These are phyloP conservation scores for Apeira syringaria DNA, from an alignment of 2,888 invertebrate species.

Conservation along the genomic window DNA sequence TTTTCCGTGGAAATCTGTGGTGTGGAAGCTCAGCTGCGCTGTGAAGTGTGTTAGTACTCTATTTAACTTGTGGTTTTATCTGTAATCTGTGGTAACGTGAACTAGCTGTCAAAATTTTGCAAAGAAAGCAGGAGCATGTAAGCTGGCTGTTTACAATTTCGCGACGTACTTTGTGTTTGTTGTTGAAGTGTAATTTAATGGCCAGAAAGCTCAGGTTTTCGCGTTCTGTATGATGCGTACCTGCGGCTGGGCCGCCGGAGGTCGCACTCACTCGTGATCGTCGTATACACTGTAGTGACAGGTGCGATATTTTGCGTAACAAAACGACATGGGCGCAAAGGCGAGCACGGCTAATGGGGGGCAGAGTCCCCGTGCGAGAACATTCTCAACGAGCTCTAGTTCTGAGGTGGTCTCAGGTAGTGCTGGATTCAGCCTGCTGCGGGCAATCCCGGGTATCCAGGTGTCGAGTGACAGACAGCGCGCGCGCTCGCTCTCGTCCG, in stretches of 20 bases:
- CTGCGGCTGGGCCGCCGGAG: conserved; percentile 69
- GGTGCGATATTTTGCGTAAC: conserved; percentile 75
- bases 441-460: conserved; percentile 88
- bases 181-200: conserved; percentile 55
- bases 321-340: conserved; percentile 91
- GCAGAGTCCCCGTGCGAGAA: conserved; percentile 88
- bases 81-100: too few species aligned
- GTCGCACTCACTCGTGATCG: conserved; percentile 73
- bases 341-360: conserved; percentile 91
- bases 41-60: too few species aligned
- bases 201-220: conserved; percentile 39
- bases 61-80: too few species aligned
- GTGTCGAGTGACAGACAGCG: conserved; percentile 91
- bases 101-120: conserved; percentile 81
- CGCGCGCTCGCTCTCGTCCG: conserved; percentile 92
- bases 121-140: conserved; percentile 67
- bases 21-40: too few species aligned
- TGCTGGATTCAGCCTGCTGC: conserved; percentile 87
- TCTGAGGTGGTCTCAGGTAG: conserved; percentile 85
- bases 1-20: too few species aligned
- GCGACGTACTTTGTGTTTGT: conserved; percentile 66
- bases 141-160: conserved; percentile 79
- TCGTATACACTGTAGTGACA: conserved; percentile 56
- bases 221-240: conserved; percentile 77
- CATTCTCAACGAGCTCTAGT: conserved; percentile 90